Conservation (phyloP, 1,140 invertebrate genomes). For the Drosophila leontia region DNA sequence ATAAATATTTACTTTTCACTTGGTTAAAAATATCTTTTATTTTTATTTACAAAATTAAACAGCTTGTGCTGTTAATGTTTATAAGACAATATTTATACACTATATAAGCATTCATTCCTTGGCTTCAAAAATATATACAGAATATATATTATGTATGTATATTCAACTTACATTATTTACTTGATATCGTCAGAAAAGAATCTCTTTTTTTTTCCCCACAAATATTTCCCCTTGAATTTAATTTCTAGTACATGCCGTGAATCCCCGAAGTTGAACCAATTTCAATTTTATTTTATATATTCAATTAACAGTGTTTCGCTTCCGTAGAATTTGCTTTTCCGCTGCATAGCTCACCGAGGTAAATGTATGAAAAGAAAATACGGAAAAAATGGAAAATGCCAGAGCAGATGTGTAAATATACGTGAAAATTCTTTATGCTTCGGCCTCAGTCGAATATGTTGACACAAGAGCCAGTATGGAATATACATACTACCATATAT, state of each 20-base stretch:
- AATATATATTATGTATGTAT: not conserved
- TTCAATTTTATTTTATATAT: conserved; percentile 40
- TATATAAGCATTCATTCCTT: too few relatives aligned
- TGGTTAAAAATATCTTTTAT: too few relatives aligned
- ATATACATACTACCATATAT: not conserved
- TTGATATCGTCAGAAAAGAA: not conserved
- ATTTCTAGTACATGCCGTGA: conserved; percentile 9
- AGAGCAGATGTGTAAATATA: conserved; percentile 38
- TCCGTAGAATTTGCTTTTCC: conserved; percentile 25
- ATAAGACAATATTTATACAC: too few relatives aligned
- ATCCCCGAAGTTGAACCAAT: conserved; percentile 43
- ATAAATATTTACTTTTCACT: too few relatives aligned
- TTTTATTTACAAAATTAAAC: too few relatives aligned
- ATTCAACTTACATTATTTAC: not conserved
- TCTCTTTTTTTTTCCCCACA: not conserved
- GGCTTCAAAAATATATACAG: not conserved
- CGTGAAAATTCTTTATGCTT: conserved; percentile 28
- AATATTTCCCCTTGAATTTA: not conserved
- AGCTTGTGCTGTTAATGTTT: too few relatives aligned
- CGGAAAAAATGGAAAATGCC: conserved; percentile 15
- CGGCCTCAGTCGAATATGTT: conserved; percentile 13
- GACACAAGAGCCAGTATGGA: conserved; percentile 27
- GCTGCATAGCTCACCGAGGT: conserved; percentile 14
- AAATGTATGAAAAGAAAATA: conserved; percentile 38
- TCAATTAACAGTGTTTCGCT: conserved; percentile 33